Evolutionary conservation across 2,113 vertebrate species (phyloP), one percentile per base, ranked within the genome.

Genomic region (Willisornis vidua): DNA sequence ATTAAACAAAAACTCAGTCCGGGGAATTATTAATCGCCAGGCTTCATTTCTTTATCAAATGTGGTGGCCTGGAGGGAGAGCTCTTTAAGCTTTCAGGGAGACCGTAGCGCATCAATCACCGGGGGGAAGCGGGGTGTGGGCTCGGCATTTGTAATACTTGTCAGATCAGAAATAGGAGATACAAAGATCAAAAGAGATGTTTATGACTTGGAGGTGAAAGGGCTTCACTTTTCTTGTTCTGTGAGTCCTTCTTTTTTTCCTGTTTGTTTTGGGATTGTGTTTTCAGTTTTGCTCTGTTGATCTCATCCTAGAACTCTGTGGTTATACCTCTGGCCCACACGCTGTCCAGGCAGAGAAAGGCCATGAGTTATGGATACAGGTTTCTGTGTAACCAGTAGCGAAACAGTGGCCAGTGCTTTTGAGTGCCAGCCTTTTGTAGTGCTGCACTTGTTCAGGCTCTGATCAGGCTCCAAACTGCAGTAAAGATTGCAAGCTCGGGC

Each of bases 31-130:
- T 98, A 98, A 98, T 97, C 68, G 90, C 92, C 85, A 96, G 95
- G 97, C 97, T 97, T 98, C 97, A 97, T 98, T 98, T 98, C 97
- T 98, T 97, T 98, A 98, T 98, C 97, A 98, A 98, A 98, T 97
- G 95, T 80, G 95, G 88, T 96, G 96, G 96, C 98, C 98, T 63
- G 8, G 90, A 98, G 98, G 98, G 97, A 98, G 70, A 97, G 86
- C 80, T 96, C 96, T 97, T 96, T 93, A 96, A 90, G 95, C 93
- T 96, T 97, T 96, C 91, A 83, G 95, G 96, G 96, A 96, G 77
- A 94, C 92, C 8, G 0, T 87, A 90, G 84, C 76, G 31, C 94
- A 97, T 98, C 97, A 92, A 98, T 98, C 98, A 97, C 94, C 67
- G 28, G 51, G 88, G 72, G 91, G 87, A 79, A 95, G 84, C 9